Percentiles rank a stretch among this genome's conserved stretches.
phyloP scores from a whole-genome alignment of 2,113 vertebrate species.

The Pungitius pungitius region DNA sequence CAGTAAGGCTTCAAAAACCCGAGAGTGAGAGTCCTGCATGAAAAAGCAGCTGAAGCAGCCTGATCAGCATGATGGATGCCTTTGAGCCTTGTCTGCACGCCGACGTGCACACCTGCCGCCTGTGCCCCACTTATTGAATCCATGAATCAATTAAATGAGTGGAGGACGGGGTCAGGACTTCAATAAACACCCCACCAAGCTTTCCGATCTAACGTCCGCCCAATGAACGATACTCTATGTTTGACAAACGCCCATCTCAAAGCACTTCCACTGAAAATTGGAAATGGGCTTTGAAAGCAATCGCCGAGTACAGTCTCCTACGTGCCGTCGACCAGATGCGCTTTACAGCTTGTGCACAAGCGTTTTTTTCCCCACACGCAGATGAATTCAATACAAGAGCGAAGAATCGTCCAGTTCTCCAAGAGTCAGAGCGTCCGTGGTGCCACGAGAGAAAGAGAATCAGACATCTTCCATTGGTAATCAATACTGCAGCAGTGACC shows the following conservation, averaged over 20 bases:
- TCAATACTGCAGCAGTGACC: conserved; percentile 80
- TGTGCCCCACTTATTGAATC: conserved; percentile 76
- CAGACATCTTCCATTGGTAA: conserved; percentile 76
- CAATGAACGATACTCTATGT: conserved; percentile 64
- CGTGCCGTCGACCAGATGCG: background rate
- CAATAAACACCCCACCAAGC: conserved; percentile 78
- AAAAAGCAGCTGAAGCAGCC: conserved; percentile 65
- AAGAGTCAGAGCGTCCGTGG: conserved; percentile 22
- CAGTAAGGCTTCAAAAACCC: conserved; percentile 62
- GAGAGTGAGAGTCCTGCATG: conserved; percentile 49
- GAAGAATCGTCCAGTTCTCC: conserved; percentile 15
- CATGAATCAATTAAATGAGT: conserved; percentile 84
- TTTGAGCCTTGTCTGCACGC: conserved; percentile 46
- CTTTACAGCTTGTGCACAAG: conserved; percentile 32
- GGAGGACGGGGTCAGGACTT: conserved; percentile 73
- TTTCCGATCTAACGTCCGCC: conserved; percentile 60
- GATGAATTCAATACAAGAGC: conserved; percentile 30
- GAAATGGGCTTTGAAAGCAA: conserved; percentile 26
- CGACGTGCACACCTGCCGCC: conserved; percentile 73
- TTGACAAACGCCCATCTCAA: conserved; percentile 43
- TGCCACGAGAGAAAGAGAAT: conserved; percentile 52
- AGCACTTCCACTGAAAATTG: conserved; percentile 40
- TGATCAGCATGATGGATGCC: conserved; percentile 79
- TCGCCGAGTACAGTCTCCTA: conserved; percentile 9
- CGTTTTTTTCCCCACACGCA: conserved; percentile 13